Evolutionary conservation across 2,888 invertebrate species (phyloP), one percentile per base, ranked within the genome.

Genomic region (Micoletzkya japonica): DNA sequence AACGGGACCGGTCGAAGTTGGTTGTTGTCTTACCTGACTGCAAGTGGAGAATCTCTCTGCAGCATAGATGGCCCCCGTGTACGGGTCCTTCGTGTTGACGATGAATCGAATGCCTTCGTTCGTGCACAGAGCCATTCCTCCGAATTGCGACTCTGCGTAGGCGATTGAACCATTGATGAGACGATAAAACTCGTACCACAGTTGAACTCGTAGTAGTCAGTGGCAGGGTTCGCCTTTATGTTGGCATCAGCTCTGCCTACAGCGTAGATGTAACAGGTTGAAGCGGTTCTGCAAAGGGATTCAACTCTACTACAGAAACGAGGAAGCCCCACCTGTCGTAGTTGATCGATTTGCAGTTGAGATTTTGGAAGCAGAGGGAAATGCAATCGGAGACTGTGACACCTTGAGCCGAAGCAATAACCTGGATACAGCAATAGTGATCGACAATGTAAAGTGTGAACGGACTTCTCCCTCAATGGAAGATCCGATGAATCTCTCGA

Each of bases 61-160:
- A 34, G 85, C 85, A 73, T 85, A 85, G 64, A 85, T 85, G 71
- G 85, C 85, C 58, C 85, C 85, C 28, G 85, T 85, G 80, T 85
- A 85, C 17, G 85, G 85, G 60, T 85, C 85, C 73, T 86, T 86
- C 70, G 85, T 85, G 78, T 85, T 85, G 70, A 85, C 85, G 71
- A 86, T 86, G 79, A 85, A 85, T 14, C 85, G 77, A 70, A 85
- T 85, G 70, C 85, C 85, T 59, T 85, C 85, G 75, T 86, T 85
- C 36, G 85, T 85, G 74, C 85, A 85, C 57, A 86, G 75, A 30
- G 85, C 85, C 85, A 85, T 85, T 64, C 85, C 85, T 37, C 85
- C 85, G 74, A 85, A 85, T 70, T 86, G 85, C 14, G 85, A 82
- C 70, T 85, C 85, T 67, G 39, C 20, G 57, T 39, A 30, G 24